phyloP scores from a whole-genome alignment of 2,797 vertebrate genomes.

The Notolabrus celidotus region DNA sequence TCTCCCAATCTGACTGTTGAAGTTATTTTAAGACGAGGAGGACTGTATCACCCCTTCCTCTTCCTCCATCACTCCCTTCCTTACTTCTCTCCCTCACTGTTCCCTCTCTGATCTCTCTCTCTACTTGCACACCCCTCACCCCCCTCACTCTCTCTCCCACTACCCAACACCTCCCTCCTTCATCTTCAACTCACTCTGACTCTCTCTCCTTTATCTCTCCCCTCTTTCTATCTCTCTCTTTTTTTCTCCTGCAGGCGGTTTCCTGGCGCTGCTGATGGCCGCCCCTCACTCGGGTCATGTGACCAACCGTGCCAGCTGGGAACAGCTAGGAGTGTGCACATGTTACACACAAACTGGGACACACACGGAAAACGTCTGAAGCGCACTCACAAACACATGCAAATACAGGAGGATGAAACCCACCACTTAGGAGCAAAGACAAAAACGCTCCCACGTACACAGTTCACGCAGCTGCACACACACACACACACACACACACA shows the following conservation, averaged over 20 bases:
- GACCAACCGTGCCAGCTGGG: constrained; percentile 82
- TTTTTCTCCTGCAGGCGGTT: constrained; percentile 85
- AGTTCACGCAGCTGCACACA: constrained; percentile 60
- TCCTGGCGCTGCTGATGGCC: constrained; percentile 88
- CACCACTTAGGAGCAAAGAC: constrained; percentile 49
- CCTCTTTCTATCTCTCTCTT: constrained; percentile 18
- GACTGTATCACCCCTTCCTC: constrained; percentile 72
- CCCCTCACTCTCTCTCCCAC: constrained; percentile 52
- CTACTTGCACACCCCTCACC: constrained; percentile 72
- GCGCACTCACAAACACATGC: constrained; percentile 43
- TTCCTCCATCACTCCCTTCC: constrained; percentile 67
- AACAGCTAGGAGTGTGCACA: constrained; percentile 73
- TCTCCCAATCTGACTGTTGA: constrained; percentile 60
- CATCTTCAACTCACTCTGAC: constrained; percentile 69
- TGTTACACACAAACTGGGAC: constrained; percentile 46
- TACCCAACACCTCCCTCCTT: constrained; percentile 55
- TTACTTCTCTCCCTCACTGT: constrained; percentile 66
- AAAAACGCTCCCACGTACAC: constrained; percentile 38
- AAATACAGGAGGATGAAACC: constrained; percentile 44
- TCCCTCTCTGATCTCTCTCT: constrained; percentile 58
- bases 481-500: constrained; percentile 6
- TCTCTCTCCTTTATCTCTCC: constrained; percentile 35
- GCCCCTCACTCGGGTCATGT: constrained; percentile 82
- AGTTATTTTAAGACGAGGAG: constrained; percentile 84
- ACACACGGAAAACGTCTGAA: constrained; percentile 27